Percentiles rank a stretch among this genome's conserved stretches.
Conservation (phyloP, 2,113 vertebrate genomes). For the Heterotilapia buettikoferi region DNA sequence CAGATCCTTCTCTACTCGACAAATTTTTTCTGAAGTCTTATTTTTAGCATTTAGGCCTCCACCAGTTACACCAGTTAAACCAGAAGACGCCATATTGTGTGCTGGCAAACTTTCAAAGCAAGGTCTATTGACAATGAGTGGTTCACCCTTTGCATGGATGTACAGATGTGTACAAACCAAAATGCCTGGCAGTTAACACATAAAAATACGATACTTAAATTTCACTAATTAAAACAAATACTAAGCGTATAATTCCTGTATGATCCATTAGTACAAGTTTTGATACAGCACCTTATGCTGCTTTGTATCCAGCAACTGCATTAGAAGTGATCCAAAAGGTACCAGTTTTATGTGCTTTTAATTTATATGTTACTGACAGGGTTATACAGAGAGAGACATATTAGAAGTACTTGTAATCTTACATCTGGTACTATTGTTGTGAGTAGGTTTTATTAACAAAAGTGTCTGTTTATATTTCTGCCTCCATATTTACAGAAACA, state of each 20-base stretch:
- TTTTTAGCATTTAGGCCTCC: neutral
- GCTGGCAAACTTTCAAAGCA: neutral
- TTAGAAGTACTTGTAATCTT: neutral
- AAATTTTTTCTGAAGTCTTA: neutral
- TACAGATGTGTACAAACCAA: neutral
- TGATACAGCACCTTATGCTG: neutral
- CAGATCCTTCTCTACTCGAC: neutral
- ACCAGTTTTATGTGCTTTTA: neutral
- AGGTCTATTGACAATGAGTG: neutral
- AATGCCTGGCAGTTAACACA: neutral
- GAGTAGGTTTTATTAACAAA: neutral
- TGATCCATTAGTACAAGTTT: neutral
- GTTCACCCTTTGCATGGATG: neutral
- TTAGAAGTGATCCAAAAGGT: neutral
- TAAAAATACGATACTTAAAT: neutral
- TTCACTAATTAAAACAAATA: neutral
- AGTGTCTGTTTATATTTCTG: conserved; percentile 1
- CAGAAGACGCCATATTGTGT: neutral
- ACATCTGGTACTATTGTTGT: neutral
- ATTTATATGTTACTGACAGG: neutral
- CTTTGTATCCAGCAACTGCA: neutral
- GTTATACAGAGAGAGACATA: neutral
- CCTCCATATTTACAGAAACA: neutral
- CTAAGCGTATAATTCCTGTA: neutral
- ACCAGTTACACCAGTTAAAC: neutral